Conservation (phyloP, 2,888 invertebrate genomes). For the Drosophila colorata region DNA sequence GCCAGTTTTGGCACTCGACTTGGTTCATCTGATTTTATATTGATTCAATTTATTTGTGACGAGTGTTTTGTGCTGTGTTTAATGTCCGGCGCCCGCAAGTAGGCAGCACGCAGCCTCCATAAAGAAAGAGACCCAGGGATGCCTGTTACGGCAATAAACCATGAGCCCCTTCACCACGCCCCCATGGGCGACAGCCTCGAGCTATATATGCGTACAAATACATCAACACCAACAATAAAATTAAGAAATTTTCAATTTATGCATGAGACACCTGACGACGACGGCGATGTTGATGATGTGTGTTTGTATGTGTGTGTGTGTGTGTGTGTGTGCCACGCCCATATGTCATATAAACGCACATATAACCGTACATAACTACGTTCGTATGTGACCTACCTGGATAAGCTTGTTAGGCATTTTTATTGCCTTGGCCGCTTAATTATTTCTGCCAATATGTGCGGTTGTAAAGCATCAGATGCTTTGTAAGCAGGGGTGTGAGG, state of each 20-base stretch:
- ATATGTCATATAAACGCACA: constrained; percentile 13
- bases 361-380: constrained; percentile 7
- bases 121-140: constrained; percentile 20
- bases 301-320: constrained; percentile 8
- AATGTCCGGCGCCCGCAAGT: constrained; percentile 46
- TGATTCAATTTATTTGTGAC: constrained; percentile 66
- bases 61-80: constrained; percentile 39
- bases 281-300: constrained; percentile 11
- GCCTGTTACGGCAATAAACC: constrained; percentile 53
- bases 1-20: constrained; percentile 25
- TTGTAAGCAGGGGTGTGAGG: neutral
- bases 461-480: constrained; percentile 16
- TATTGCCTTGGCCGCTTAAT: constrained; percentile 64
- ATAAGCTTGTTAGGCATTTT: constrained; percentile 69
- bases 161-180: constrained; percentile 21
- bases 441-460: constrained; percentile 55
- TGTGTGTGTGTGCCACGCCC: constrained; percentile 41
- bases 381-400: constrained; percentile 49
- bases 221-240: constrained; percentile 71
- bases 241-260: constrained; percentile 80
- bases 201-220: constrained; percentile 44
- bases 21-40: constrained; percentile 55
- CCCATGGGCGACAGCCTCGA: neutral
- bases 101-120: constrained; percentile 29
- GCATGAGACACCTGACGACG: constrained; percentile 72